These are phyloP conservation scores for Syncerus caffer DNA, from an alignment of 2,797 vertebrate genomes.

Conservation along the genomic window DNA sequence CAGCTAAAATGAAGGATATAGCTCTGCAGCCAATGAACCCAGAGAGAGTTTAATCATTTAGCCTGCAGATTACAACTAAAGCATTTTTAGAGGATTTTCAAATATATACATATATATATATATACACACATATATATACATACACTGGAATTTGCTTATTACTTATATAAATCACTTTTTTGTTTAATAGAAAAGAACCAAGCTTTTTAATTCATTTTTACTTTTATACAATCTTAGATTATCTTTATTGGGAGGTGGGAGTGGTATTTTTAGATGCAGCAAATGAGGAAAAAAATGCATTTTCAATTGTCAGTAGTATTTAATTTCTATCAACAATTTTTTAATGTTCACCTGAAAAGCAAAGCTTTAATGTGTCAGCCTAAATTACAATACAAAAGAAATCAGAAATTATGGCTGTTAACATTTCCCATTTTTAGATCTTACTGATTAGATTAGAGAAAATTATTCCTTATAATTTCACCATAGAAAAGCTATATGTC, in stretches of 20 bases:
- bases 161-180: conserved; percentile 74
- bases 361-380: conserved; percentile 76
- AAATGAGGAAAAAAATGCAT: conserved; percentile 72
- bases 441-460: conserved; percentile 83
- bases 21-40: conserved; percentile 60
- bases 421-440: conserved; percentile 79
- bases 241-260: conserved; percentile 61
- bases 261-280: conserved; percentile 68
- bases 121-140: background rate
- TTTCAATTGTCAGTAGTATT: conserved; percentile 78
- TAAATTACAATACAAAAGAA: conserved; percentile 81
- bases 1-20: conserved; percentile 76
- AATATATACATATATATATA: background rate
- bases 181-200: conserved; percentile 50
- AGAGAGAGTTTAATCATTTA: conserved; percentile 79
- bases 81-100: conserved; percentile 67
- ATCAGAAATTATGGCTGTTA: conserved; percentile 80
- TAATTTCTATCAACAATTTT: conserved; percentile 84
- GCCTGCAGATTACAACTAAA: conserved; percentile 73
- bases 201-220: background rate
- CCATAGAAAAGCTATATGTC: conserved; percentile 75
- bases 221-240: conserved; percentile 61
- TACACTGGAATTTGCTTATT: conserved; percentile 71
- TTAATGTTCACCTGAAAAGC: conserved; percentile 82
- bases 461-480: conserved; percentile 82